Evolutionary conservation across 2,113 vertebrate genomes (phyloP), one percentile per base, ranked within the genome.

Genomic region (Boulengerochromis microlepis): DNA sequence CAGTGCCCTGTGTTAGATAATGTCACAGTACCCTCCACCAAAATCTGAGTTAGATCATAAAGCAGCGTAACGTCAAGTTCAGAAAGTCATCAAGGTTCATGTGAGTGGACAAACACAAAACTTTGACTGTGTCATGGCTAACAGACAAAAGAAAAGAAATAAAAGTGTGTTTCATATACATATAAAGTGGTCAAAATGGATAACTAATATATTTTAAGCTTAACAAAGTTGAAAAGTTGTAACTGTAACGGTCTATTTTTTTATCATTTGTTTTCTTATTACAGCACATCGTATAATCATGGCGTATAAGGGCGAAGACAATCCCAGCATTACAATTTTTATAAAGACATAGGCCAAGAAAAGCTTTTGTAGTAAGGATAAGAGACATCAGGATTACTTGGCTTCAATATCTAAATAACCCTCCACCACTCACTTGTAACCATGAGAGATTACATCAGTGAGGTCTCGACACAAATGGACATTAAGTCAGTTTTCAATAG

Each of bases 1-100:
- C 59, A 87, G 80, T 90, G 89, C 92, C 92, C 87, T 76, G 86
- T 69, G 84, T 90, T 31, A 86, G 81, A 91, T 87, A 54, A 26
- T 85, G 87, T 90, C 87, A 86, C 38, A 35, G 40, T 53, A 71
- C 45, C 87, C 45, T 86, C 88, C 47, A 80, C 61, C 61, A 66
- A 94, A 82, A 90, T 87, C 85, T 85, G 52, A 91, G 78, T 83
- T 38, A 31, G 81, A 78, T 69, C 38, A 22, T 66, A 74, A 92
- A 91, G n/a, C 7, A 42, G 71, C 52, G 3, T 8, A 15, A 76
- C 7, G 2, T 52, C 5, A 31, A 33, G 45, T 52, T 88, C 42
- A 83, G 38, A 84, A 13, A 26, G 53, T 45, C 61, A 33, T 19
- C 22, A 81, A 26, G 71, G 18, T 31, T 45, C 40, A 7, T 66